These are phyloP conservation scores for Gryllus bimaculatus DNA, from an alignment of 1,140 invertebrate species.

Conservation along the genomic window DNA sequence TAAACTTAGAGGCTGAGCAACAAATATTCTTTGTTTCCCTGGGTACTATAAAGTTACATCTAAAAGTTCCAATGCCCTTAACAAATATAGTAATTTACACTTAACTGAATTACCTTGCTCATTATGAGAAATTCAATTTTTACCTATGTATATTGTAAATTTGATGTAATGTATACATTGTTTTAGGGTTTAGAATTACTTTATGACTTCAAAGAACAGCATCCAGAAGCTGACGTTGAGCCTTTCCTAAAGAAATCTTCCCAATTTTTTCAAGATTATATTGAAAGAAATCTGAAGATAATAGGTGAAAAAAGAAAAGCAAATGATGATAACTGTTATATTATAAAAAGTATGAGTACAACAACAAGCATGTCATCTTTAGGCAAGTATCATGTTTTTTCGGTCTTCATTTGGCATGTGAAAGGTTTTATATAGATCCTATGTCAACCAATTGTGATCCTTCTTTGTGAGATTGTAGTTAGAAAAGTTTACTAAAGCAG, in stretches of 20 bases:
- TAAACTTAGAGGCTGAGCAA: too few species aligned
- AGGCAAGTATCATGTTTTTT: conserved; percentile 5
- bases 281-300: conserved; percentile 73
- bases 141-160: neutral
- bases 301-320: conserved; percentile 42
- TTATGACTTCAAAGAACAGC: conserved; percentile 81
- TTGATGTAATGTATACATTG: neutral
- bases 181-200: conserved; percentile 66
- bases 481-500: neutral
- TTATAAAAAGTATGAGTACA: neutral
- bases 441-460: neutral
- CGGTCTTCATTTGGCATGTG: neutral
- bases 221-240: conserved; percentile 86
- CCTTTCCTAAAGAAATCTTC: conserved; percentile 82
- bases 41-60: too few species aligned
- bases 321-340: neutral
- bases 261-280: conserved; percentile 86
- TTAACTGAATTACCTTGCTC: neutral
- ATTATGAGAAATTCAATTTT: neutral
- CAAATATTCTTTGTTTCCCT: too few species aligned
- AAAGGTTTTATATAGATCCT: neutral
- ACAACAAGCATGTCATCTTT: conserved; percentile 10
- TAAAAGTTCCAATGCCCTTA: too few species aligned
- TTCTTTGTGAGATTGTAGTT: neutral
- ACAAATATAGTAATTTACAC: too few species aligned